Evolutionary conservation across 2,113 vertebrate genomes (phyloP).

Genomic region (Labeo catla): DNA sequence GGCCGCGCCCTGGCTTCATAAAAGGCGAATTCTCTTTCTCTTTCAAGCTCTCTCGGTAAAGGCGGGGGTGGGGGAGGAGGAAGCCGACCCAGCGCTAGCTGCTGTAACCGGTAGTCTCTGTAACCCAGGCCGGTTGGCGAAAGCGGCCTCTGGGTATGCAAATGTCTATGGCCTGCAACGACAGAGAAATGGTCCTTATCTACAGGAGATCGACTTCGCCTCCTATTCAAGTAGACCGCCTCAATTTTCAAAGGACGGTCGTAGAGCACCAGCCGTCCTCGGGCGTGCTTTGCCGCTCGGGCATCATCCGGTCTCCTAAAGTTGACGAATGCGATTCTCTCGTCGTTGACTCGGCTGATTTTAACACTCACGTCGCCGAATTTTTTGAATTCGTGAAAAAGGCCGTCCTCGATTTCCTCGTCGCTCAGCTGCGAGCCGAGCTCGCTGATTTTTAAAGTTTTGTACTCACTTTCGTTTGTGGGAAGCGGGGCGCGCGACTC

Average conservation of each 20-base stretch:
- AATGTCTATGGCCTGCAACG: constrained; percentile 77
- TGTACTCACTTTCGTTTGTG: constrained; percentile 85
- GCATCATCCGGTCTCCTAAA: constrained; percentile 93
- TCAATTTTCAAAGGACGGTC: constrained; percentile 94
- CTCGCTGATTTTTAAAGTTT: constrained; percentile 95
- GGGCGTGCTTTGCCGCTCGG: constrained; percentile 89
- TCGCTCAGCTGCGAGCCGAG: constrained; percentile 92
- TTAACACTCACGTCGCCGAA: constrained; percentile 97
- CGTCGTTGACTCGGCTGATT: constrained; percentile 91
- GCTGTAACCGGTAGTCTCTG: constrained; percentile 92
- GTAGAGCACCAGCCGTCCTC: constrained; percentile 90
- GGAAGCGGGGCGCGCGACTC: constrained; percentile 72
- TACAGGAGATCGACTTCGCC: constrained; percentile 88
- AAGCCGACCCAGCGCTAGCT: constrained; percentile 89
- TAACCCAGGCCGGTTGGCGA: constrained; percentile 90
- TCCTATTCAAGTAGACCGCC: constrained; percentile 85
- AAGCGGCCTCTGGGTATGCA: constrained; percentile 82
- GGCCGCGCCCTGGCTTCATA: constrained; percentile 89
- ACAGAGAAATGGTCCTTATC: constrained; percentile 85
- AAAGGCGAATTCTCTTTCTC: constrained; percentile 86
- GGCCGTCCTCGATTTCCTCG: constrained; percentile 95
- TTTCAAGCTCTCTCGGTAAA: constrained; percentile 87
- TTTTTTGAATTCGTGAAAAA: constrained; percentile 96
- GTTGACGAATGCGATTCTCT: constrained; percentile 93
- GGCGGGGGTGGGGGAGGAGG: constrained; percentile 90